phyloP scores from a whole-genome alignment of 2,113 vertebrate species.

The Lepidiolamprologus cunningtoni region DNA sequence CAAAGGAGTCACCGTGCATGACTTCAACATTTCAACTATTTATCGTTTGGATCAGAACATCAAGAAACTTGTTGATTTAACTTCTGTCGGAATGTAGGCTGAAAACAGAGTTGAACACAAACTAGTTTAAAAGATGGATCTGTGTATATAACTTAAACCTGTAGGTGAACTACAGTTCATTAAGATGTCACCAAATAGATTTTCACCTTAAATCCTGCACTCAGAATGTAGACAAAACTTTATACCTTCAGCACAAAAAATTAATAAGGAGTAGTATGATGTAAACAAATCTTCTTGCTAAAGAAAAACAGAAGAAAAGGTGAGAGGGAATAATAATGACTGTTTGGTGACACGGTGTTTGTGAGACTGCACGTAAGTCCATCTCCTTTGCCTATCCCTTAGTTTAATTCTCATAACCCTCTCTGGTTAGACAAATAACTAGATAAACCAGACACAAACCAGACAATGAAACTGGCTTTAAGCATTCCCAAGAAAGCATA shows the following conservation, averaged over 20 bases:
- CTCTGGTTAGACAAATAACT: neutral
- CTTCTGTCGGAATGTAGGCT: neutral
- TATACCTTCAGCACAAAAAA: neutral
- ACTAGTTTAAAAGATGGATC: neutral
- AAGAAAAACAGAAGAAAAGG: neutral
- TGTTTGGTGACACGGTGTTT: neutral
- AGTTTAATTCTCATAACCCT: neutral
- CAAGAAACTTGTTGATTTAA: neutral
- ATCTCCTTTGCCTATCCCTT: neutral
- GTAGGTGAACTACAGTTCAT: neutral
- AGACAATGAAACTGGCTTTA: neutral
- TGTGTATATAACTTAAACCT: neutral
- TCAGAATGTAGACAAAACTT: neutral
- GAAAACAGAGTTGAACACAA: neutral
- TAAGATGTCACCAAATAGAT: neutral
- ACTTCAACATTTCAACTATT: neutral
- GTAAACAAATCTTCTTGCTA: neutral
- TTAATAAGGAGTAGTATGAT: neutral
- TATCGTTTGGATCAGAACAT: neutral
- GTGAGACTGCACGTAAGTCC: neutral
- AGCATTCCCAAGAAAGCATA: neutral
- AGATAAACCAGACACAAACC: neutral
- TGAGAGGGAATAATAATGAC: neutral
- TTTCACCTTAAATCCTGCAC: neutral
- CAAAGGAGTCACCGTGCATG: neutral